Evolutionary conservation across 2,888 invertebrate species (phyloP), one percentile per base, ranked within the genome.

Genomic region (Eubasilissa splendida): DNA sequence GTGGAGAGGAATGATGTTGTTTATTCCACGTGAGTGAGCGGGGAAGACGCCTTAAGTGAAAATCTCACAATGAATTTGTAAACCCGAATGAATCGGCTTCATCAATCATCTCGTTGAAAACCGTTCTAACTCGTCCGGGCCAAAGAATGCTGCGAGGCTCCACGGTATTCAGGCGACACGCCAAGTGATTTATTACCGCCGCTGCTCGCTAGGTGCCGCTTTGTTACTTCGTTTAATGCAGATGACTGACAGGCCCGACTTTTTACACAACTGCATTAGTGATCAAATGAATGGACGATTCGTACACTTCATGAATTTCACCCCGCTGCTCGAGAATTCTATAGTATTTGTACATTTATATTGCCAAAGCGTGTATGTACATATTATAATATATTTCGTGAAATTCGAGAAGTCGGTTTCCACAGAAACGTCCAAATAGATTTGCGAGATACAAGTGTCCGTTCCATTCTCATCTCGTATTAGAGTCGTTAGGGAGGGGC

Each of bases 81-180:
- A 56, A 42, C 71, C 65, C 10, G 12, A 73, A 73, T 73, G 54
- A 73, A 56, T 73, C 56, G 12, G 59, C 14, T 50, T 22, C 66
- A 76, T 76, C 76, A 76, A 76, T 76, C 76, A 76, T 76, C 75
- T 63, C 11, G 63, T 53, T 63, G 76, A 22, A 63, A 60, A 52
- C 31, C 11, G 42, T 59, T 60, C 60, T 14, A 10, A 60, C 75
- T 60, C 11, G 60, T 50, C 50, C 33, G 11, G 54, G 31, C 12
- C 22, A 22, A 56, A 71, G 42, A 42, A 12, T n/a, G 70, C 14
- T 42, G 10, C 11, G 50, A 7, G 54, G 14, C 31, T 50, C 56
- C 56, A 31, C 71, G 33, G 58, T n/a, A 7, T 73, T 33, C 12
- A 31, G 74, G 76, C 54, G 76, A 76, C 76, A 76, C 59, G 33